These are phyloP conservation scores for Caenorhabditis sp. DNA, from an alignment of 2,888 invertebrate species.

Conservation along the genomic window DNA sequence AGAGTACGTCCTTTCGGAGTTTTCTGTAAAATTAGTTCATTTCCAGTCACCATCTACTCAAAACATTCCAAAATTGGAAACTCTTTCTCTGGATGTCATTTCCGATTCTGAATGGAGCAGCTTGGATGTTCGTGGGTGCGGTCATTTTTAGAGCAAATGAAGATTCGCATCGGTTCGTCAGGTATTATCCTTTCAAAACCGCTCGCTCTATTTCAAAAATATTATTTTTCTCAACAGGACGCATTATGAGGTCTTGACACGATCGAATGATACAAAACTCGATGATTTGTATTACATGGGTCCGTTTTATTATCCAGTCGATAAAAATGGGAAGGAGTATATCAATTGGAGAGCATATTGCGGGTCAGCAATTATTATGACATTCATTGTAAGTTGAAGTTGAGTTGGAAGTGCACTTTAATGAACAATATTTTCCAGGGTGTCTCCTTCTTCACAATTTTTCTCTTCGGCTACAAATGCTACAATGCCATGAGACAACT, in stretches of 20 bases:
- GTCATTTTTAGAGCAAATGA: slow-evolving; percentile 18
- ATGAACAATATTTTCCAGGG: slow-evolving; percentile 4
- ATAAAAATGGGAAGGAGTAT: slow-evolving; percentile 17
- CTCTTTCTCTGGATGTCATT: slow-evolving; percentile 27
- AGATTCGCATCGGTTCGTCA: slow-evolving; percentile 31
- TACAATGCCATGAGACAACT: too few relatives aligned
- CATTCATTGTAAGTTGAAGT: slow-evolving; percentile 26
- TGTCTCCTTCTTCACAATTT: slow-evolving; percentile 25
- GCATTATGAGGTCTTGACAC: neutral
- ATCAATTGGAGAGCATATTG: slow-evolving; percentile 28
- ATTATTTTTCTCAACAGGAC: too few relatives aligned
- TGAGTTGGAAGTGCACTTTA: neutral
- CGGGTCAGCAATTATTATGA: slow-evolving; percentile 23
- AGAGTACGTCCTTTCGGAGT: neutral
- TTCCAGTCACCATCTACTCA: slow-evolving; percentile 9
- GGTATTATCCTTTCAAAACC: neutral
- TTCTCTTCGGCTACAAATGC: slow-evolving; percentile 18
- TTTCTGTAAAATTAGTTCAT: neutral
- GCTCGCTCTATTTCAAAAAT: too few relatives aligned
- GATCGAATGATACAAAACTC: neutral
- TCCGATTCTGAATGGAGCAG: slow-evolving; percentile 17
- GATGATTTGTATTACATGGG: slow-evolving; percentile 33
- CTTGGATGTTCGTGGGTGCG: slow-evolving; percentile 17
- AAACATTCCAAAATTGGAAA: slow-evolving; percentile 32
- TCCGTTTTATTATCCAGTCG: slow-evolving; percentile 25